These are phyloP conservation scores for Hemitrygon akajei DNA, from an alignment of 2,797 vertebrate genomes.

Conservation along the genomic window DNA sequence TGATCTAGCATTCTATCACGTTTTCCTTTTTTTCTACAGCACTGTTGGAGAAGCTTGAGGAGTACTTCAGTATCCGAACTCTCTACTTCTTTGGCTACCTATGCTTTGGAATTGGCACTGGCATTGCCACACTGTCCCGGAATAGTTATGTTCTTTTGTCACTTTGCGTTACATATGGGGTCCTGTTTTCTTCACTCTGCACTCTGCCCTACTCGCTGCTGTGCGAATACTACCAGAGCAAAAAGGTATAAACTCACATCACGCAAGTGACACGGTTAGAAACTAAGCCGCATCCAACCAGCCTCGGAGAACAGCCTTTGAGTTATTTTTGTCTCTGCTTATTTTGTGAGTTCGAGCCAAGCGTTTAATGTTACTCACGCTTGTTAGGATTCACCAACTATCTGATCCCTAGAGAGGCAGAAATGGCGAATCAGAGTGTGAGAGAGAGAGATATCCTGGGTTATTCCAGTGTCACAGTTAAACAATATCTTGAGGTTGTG, in stretches of 20 bases:
- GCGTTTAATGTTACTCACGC: background rate
- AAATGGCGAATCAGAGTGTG: background rate
- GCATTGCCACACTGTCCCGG: slow-evolving; percentile 83
- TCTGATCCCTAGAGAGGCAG: background rate
- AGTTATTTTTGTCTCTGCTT: background rate
- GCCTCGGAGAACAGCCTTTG: background rate
- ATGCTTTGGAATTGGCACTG: slow-evolving; percentile 87
- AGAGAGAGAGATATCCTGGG: background rate
- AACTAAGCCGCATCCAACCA: background rate
- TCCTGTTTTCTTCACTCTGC: slow-evolving; percentile 93
- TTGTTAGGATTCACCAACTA: background rate
- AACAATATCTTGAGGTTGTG: background rate
- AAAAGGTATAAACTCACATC: slow-evolving; percentile 62
- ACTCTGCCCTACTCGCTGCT: slow-evolving; percentile 96
- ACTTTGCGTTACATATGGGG: slow-evolving; percentile 84
- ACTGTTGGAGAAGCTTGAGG: slow-evolving; percentile 88
- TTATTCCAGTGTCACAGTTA: background rate
- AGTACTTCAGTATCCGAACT: slow-evolving; percentile 79
- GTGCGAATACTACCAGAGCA: slow-evolving; percentile 97
- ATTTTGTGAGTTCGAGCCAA: background rate
- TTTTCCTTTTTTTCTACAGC: slow-evolving; percentile 57
- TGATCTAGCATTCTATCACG: background rate
- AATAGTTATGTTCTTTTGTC: slow-evolving; percentile 89
- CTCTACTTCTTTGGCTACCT: slow-evolving; percentile 94
- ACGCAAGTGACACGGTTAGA: background rate